Conservation (phyloP, 2,113 vertebrate genomes). For the Cairina moschata region DNA sequence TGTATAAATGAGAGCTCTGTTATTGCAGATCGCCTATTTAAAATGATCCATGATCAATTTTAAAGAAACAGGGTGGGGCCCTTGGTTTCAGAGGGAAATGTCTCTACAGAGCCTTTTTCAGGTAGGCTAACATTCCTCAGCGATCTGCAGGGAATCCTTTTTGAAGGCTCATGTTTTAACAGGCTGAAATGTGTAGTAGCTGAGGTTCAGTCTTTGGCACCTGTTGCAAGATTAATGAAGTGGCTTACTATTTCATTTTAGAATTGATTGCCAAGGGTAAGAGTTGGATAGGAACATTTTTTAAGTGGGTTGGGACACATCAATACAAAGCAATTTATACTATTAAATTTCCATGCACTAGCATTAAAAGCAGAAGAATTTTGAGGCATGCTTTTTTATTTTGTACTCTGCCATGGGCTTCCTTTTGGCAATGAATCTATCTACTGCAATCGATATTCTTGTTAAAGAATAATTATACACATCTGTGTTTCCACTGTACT, state of each 20-base stretch:
- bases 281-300: background rate
- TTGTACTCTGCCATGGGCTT: background rate
- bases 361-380: background rate
- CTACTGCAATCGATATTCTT: background rate
- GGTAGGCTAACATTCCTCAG: background rate
- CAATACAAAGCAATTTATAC: background rate
- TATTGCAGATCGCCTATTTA: background rate
- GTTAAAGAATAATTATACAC: constrained; percentile 24
- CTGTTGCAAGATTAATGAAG: background rate
- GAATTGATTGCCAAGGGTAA: background rate
- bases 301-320: background rate
- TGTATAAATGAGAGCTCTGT: background rate
- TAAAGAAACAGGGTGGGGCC: background rate
- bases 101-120: background rate
- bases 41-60: background rate
- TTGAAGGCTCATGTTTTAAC: background rate
- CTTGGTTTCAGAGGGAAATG: background rate
- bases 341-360: background rate
- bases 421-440: background rate
- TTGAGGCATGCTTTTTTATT: background rate
- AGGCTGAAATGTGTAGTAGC: background rate
- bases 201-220: background rate
- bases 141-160: background rate
- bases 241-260: background rate
- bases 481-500: background rate